Evolutionary conservation across 1,140 invertebrate species (phyloP).

Genomic region (Pararge aegeria): DNA sequence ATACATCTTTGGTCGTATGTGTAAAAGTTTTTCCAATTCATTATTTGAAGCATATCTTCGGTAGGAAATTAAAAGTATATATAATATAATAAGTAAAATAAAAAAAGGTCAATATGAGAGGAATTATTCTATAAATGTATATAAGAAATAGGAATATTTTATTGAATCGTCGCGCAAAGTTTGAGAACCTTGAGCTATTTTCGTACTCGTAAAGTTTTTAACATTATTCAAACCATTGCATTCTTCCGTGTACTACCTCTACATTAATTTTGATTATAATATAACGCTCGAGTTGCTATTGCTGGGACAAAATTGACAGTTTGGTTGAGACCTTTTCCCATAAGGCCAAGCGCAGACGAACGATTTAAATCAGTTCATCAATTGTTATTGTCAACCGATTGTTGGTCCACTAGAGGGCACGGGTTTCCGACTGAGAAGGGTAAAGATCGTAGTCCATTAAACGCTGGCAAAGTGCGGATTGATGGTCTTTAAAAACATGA

Average conservation of each 20-base stretch:
- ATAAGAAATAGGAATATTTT: conserved; percentile 61
- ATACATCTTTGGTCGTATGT: conserved; percentile 2
- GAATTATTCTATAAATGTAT: conserved; percentile 71
- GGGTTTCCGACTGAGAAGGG: too few species aligned
- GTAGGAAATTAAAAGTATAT: conserved; percentile 52
- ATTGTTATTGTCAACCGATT: neutral
- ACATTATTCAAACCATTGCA: conserved; percentile 20
- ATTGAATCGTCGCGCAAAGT: conserved; percentile 42
- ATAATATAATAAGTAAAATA: conserved; percentile 62
- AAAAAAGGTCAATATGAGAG: conserved; percentile 76
- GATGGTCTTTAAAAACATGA: too few species aligned
- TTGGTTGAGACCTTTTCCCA: neutral
- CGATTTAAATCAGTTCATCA: neutral
- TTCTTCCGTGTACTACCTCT: conserved; percentile 55
- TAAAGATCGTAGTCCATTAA: too few species aligned
- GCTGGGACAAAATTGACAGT: conserved; percentile 9
- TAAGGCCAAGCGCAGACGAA: neutral
- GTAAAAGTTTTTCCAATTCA: conserved; percentile 23
- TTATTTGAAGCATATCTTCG: conserved; percentile 59
- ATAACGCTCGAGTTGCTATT: conserved; percentile 4
- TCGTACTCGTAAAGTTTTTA: conserved; percentile 35
- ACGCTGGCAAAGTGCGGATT: too few species aligned
- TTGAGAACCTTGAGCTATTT: conserved; percentile 31
- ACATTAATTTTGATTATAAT: conserved; percentile 17
- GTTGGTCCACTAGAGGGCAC: too few species aligned